Evolutionary conservation across 2,888 invertebrate genomes (phyloP), one percentile per base, ranked within the genome.

Genomic region (Cordilura impudica): DNA sequence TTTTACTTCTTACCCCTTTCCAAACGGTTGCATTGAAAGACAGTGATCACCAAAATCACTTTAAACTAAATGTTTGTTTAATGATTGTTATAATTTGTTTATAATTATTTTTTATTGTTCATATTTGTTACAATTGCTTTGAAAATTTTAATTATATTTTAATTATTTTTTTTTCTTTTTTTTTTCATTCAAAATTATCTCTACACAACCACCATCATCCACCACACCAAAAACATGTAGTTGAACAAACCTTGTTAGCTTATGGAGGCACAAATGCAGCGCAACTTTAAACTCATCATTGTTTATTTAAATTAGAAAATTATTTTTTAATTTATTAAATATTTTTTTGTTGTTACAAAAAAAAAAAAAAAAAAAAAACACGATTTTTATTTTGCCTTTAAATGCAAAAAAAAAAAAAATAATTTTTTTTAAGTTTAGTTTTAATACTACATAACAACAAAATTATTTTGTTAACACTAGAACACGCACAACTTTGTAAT

Each of bases 261-360:
- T 79, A 79, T 67, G 79, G 79, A 71, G 75, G 75, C 71, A 66
- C 79, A 54, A 79, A 79, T 53, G 75, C 71, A 51, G 67, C 79
- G 61, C 79, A 79, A 79, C 79, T 79, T 53, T 79, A 79, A 79
- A 39, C 66, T 35, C 72, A 60, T 51, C 66, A 72, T 66, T 39
- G 35, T n/a, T 39, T 39, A n/a, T n/a, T 39, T 39, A 39, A 39
- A 39, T 39, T 39, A 39, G 35, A 39, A 39, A 39, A 39, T 39
- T 39, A 39, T 39, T n/a, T 39, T 39, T 6, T 35, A 31, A 16
- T 14, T 58, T 16, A 29, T 35, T 47, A 19, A 6, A 14, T 49
- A 29, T 49, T 43, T 58, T 72, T 67, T 74, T 61, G 18, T 65
- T 21, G 16, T 10, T n/a, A 23, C 3, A 29, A 61, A 29, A 47